Base-by-base conservation (phyloP, 1,140 invertebrate genomes). In the Melanaphis sacchari region DNA sequence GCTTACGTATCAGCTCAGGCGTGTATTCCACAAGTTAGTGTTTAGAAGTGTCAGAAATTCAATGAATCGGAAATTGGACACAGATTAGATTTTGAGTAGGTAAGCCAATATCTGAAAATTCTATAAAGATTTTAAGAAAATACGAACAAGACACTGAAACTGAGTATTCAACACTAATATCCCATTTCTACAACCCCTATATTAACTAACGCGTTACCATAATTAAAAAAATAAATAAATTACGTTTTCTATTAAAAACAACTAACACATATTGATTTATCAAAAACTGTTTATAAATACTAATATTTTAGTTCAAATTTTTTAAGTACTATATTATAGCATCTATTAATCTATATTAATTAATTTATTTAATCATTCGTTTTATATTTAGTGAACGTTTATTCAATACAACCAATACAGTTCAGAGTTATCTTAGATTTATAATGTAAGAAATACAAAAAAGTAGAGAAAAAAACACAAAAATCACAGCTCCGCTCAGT, bases 61-160 rank as follows among this genome's bases (percentile, higher is more conserved):
- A 76, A 76, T 76, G 59, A 76, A 76, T 76, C 59, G 59, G 59
- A 76, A 76, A 76, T 76, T 76, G 59, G 59, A 76, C 59, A 76
- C 24, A 76, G 59, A 76, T 76, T 76, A n/a, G 59, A 76, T 76
- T n/a, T 18, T 76, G 59, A 76, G 59, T n/a, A 49, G 46, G 46
- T 49, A n/a, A 76, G 15, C 59, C 59, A 76, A 76, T 76, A 76
- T 76, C n/a, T 76, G 59, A n/a, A n/a, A 76, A 76, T n/a, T 66
- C 59, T n/a, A 31, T 18, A n/a, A 18, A n/a, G 59, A n/a, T 76
- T 66, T 18, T n/a, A 76, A n/a, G n/a, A 76, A 76, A 76, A 76
- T 76, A 76, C n/a, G 31, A n/a, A 15, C n/a, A 76, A n/a, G n/a
- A 76, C 18, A 76, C 31, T 18, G 15, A 76, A 76, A 76, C n/a